phyloP scores from a whole-genome alignment of 2,797 vertebrate species.

The Triplophysa bombifrons region DNA sequence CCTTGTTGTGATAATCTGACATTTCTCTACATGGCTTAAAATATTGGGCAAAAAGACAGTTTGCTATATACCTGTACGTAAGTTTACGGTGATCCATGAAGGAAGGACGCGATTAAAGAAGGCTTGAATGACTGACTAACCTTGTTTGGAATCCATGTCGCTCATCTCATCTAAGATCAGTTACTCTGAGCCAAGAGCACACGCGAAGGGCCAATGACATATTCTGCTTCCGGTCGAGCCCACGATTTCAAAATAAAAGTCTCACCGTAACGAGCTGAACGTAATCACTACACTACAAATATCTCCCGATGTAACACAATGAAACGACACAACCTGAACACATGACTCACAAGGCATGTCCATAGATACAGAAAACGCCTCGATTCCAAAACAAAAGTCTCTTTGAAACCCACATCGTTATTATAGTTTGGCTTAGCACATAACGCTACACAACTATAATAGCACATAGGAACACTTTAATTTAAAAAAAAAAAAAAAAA shows the following conservation, averaged over 20 bases:
- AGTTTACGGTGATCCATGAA: neutral
- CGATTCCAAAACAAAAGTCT: neutral
- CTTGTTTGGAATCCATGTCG: constrained; percentile 47
- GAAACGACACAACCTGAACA: no score
- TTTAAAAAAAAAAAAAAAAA: no score
- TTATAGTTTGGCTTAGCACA: no score
- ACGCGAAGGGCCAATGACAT: constrained; percentile 10
- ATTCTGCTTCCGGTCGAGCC: constrained; percentile 1
- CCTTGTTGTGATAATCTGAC: neutral
- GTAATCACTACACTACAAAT: no score
- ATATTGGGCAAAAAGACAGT: neutral
- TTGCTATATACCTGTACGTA: neutral
- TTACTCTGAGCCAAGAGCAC: constrained; percentile 19
- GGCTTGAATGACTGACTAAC: constrained; percentile 26
- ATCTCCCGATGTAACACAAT: no score
- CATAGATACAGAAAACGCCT: neutral
- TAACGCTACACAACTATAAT: no score
- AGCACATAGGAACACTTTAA: neutral
- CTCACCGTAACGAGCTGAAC: neutral
- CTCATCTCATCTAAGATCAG: constrained; percentile 34
- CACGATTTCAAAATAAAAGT: constrained; percentile 38
- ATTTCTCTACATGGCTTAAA: neutral
- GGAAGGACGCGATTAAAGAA: neutral
- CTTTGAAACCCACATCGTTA: no score
- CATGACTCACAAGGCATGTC: neutral